Evolutionary conservation across 2,113 vertebrate species (phyloP).

Genomic region (Galbula dea): DNA sequence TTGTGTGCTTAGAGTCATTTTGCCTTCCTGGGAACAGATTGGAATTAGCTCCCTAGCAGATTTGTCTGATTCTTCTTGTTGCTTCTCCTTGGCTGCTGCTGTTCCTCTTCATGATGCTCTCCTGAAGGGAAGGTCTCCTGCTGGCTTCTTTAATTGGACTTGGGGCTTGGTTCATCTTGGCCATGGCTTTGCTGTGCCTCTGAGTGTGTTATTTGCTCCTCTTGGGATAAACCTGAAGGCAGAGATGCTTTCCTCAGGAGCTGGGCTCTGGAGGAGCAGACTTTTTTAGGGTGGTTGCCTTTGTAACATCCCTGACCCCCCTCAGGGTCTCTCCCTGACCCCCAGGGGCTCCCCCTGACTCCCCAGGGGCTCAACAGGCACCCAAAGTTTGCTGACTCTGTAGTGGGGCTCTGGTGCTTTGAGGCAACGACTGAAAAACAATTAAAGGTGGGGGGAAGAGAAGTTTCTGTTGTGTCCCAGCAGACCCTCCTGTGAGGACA

Average conservation of each 20-base stretch:
- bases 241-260: not conserved
- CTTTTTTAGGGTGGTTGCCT: not conserved
- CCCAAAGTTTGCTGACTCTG: not conserved
- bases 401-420: not conserved
- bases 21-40: not conserved
- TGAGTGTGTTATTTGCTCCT: not conserved
- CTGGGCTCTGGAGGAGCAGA: not conserved
- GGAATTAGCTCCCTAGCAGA: not conserved
- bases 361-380: too few relatives aligned
- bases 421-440: not conserved
- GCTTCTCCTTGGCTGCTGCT: not conserved
- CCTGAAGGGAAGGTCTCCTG: not conserved
- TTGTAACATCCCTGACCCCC: not conserved
- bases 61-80: not conserved
- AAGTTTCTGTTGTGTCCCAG: not conserved
- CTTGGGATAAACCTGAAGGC: accelerated
- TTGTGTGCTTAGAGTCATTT: not conserved
- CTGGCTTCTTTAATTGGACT: not conserved
- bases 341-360: too few relatives aligned
- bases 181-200: not conserved
- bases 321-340: too few relatives aligned
- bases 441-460: not conserved
- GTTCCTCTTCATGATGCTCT: not conserved
- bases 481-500: too few relatives aligned
- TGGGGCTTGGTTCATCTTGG: not conserved